Evolutionary conservation across 2,888 invertebrate genomes (phyloP), one percentile per base, ranked within the genome.

Genomic region (Isotomurus palustris): DNA sequence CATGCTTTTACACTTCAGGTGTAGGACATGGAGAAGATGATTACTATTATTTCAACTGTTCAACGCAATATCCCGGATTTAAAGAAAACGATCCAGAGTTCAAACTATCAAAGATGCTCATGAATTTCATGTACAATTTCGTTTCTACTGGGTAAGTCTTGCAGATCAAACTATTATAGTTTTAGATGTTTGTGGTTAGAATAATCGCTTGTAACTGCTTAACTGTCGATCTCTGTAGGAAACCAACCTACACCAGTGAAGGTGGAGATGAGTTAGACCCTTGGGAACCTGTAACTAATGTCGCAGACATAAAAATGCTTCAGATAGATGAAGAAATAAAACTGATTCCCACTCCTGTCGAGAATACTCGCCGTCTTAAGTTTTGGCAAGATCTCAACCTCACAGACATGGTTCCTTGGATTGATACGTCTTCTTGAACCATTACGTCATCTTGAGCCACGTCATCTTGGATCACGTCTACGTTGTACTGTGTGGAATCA

Each of bases 121-220:
- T 62, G n/a, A 69, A 65, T 38, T 27, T 69, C 6, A 10, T 69
- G 25, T 38, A 53, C 19, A 68, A 68, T 47, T 69, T 66, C 57
- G 69, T 64, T 8, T 36, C 47, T 8, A 53, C 53, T 2, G 60
- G 62, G 67, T 69, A 59, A 53, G 48, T 38, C 17, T 25, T 36
- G 38, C 6, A 35, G 14, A 24, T 28, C 28, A 40, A 41, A 41
- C 6, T 19, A 41, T 17, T 8, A 17, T 17, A 41, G 19, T 12
- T 45, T 29, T 17, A 8, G 2, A 10, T 21, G 10, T n/a, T 40
- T 40, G 25, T 40, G 14, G 19, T 32, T 32, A 8, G 8, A 32
- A 14, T 14, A 32, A 10, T 14, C 32, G 8, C 32, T 14, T 10
- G 14, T 32, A 10, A 32, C 8, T 8, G 32, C 32, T 14, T 8